phyloP scores from a whole-genome alignment of 2,797 vertebrate genomes.

The Cossypha dichroa region DNA sequence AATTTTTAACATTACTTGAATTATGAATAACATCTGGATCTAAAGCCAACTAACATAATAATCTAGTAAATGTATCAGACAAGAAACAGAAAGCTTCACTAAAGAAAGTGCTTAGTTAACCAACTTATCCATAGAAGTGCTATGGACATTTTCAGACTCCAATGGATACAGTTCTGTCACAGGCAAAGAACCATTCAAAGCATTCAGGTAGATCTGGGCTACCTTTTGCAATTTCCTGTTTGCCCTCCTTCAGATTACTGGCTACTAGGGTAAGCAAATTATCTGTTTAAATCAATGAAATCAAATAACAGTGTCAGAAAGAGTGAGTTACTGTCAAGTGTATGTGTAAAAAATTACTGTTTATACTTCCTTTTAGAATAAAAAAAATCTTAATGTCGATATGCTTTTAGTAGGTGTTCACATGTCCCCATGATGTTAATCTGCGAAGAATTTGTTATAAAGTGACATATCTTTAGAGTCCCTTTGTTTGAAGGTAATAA shows the following conservation, averaged over 20 bases:
- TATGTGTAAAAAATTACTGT: not conserved
- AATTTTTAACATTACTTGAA: not conserved
- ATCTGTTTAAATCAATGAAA: not conserved
- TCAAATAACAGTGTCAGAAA: not conserved
- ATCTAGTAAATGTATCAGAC: not conserved
- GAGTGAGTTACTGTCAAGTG: not conserved
- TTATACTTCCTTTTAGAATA: not conserved
- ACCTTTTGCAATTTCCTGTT: not conserved
- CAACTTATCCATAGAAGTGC: not conserved
- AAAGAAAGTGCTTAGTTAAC: not conserved
- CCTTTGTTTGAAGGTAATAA: not conserved
- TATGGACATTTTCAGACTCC: not conserved
- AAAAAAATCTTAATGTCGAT: not conserved
- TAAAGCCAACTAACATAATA: not conserved
- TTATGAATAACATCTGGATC: slow-evolving; percentile 3
- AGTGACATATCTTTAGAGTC: not conserved
- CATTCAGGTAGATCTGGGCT: not conserved
- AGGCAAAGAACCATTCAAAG: not conserved
- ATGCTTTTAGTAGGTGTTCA: not conserved
- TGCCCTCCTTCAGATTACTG: not conserved
- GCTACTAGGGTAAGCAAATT: not conserved
- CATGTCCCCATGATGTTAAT: not conserved
- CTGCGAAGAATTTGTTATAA: not conserved
- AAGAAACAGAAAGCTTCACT: not conserved
- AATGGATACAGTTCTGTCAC: not conserved